A percentile compares a stretch with the other conserved stretches of the same genome.
Evolutionary conservation across 2,888 invertebrate genomes (phyloP).

Genomic region (Phragmatobia fuliginosa): DNA sequence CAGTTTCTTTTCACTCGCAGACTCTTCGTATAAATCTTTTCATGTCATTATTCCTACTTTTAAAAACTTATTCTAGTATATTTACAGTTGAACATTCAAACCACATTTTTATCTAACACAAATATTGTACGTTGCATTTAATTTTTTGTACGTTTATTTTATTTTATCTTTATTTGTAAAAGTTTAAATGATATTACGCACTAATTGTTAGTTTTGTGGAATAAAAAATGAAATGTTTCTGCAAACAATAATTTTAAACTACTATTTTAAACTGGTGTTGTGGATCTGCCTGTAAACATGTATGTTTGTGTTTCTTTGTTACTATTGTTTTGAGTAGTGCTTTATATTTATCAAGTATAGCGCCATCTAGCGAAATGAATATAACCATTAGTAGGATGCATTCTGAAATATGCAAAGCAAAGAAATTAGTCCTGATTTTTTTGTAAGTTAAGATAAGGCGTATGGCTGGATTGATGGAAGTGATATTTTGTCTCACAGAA

Average conservation of each 20-base stretch:
- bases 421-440: no score
- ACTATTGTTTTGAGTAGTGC: no score
- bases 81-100: background rate
- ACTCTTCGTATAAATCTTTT: no score
- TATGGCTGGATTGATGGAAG: no score
- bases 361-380: no score
- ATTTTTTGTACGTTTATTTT: background rate
- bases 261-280: background rate
- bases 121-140: background rate
- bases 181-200: background rate
- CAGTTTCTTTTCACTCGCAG: no score
- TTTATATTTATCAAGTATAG: no score
- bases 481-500: no score
- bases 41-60: no score
- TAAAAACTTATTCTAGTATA: background rate
- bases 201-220: background rate
- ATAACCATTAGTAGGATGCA: no score
- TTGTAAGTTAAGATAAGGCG: no score
- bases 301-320: background rate
- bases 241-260: background rate
- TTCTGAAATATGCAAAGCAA: no score
- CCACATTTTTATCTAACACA: background rate
- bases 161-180: background rate
- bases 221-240: background rate
- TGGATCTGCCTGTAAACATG: background rate